Evolutionary conservation across 2,797 vertebrate genomes (phyloP).

Genomic region (Arctocebus calabarensis): DNA sequence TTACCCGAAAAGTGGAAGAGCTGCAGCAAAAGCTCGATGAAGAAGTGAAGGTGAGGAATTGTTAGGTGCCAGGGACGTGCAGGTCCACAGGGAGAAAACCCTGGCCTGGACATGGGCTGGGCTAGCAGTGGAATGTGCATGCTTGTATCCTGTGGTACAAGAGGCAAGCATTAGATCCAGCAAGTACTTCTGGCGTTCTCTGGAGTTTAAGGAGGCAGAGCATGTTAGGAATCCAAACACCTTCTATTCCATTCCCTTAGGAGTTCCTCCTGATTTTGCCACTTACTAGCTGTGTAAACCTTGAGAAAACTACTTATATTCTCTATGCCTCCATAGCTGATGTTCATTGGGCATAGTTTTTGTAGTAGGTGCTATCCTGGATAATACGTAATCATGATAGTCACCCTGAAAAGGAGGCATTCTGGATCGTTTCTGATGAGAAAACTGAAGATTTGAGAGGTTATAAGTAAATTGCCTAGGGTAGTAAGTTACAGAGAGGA

Average conservation of each 20-base stretch:
- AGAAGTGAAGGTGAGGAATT: constrained; percentile 89
- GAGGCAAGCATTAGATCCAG: not conserved
- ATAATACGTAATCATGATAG: not conserved
- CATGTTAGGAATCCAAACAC: not conserved
- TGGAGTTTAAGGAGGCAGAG: not conserved
- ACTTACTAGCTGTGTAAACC: not conserved
- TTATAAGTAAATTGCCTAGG: not conserved
- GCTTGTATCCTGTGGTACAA: not conserved
- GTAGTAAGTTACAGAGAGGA: not conserved
- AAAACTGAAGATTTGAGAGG: constrained; percentile 27
- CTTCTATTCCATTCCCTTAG: not conserved
- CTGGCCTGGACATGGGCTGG: not conserved
- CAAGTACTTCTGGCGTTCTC: not conserved
- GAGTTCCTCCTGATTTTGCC: not conserved
- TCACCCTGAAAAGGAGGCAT: not conserved
- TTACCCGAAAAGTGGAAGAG: constrained; percentile 88
- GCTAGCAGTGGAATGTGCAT: not conserved
- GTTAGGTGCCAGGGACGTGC: not conserved
- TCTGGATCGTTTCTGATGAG: not conserved
- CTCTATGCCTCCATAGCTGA: not conserved
- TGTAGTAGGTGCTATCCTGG: not conserved
- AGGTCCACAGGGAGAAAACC: not conserved
- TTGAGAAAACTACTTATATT: not conserved
- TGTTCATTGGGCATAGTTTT: not conserved
- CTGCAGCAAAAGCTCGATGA: constrained; percentile 89